Base-by-base conservation (phyloP, 2,888 invertebrate genomes). In the Adela reaumurella region DNA sequence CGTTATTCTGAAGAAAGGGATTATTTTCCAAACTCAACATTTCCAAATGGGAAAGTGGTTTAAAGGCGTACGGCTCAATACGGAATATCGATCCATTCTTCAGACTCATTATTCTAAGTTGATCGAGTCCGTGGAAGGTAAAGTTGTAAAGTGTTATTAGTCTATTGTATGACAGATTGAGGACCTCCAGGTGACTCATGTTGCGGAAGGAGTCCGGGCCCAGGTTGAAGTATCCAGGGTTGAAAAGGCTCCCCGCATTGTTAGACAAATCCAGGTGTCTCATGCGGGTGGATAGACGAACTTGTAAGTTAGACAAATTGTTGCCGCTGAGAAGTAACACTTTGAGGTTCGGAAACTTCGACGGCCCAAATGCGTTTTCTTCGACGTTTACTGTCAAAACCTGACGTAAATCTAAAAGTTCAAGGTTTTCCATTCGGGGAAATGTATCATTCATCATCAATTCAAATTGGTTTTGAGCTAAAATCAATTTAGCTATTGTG, bases 401-500 rank as follows among this genome's bases (percentile, higher is more conserved):
- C 57, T 76, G 76, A 48, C 80, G 70, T 43, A 87, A 64, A 61
- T 86, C 83, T 43, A 87, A 57, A 1, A 74, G 55, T 57, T 78
- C 68, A 48, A 87, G 63, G 51, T 81, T 78, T 0, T 68, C 63
- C 83, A 85, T 84, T 43, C 48, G 50, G 1, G 84, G 83, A 58
- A 85, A 85, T 3, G 67, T 62, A n/a, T 74, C 65, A 10, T 74
- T 67, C 11, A 59, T 57, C 6, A 85, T 70, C 1, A 71, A 60
- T 64, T 83, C 82, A 56, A 85, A 83, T 55, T 82, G 82, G 58
- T 85, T 85, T 46, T 73, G 62, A 0, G 80, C 68, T 42, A 85
- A 58, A 48, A 67, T 68, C 43, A 85, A 61, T 45, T 64, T 62
- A 20, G 67, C 73, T 42, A 84, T 70, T 2, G 76, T 80, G 0